Conservation (phyloP, 2,113 vertebrate genomes). For the Dendropsophus ebraccatus region DNA sequence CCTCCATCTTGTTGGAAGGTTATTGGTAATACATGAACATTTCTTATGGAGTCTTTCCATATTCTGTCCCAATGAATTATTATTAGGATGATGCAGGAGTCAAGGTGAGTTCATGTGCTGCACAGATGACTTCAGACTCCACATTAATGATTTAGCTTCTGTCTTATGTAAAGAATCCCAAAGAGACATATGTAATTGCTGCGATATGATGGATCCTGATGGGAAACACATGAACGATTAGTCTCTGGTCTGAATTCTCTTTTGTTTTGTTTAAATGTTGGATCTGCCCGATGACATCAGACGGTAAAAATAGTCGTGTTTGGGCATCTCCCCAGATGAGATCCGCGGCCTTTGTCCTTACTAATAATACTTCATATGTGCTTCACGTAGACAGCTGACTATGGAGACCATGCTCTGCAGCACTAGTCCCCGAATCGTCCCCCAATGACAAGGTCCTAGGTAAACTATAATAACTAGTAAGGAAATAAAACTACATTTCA, state of each 20-base stretch:
- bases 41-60: not conserved
- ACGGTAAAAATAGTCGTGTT: not conserved
- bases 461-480: too few relatives aligned
- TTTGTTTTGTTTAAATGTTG: not conserved
- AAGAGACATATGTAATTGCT: not conserved
- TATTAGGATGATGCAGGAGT: not conserved
- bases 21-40: not conserved
- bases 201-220: not conserved
- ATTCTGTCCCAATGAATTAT: not conserved
- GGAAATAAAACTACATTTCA: too few relatives aligned
- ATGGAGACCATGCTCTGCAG: too few relatives aligned
- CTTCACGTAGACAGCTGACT: too few relatives aligned
- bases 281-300: conserved; percentile 3
- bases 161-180: not conserved
- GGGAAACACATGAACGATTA: conserved; percentile 25
- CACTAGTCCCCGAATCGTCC: too few relatives aligned
- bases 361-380: too few relatives aligned
- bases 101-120: not conserved
- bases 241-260: not conserved
- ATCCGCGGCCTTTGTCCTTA: not conserved
- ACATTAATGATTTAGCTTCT: conserved; percentile 18
- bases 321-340: not conserved
- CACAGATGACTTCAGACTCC: not conserved
- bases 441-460: too few relatives aligned
- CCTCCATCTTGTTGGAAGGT: not conserved